phyloP scores from a whole-genome alignment of 2,888 invertebrate species.

The Caenorhabditis parvicauda region DNA sequence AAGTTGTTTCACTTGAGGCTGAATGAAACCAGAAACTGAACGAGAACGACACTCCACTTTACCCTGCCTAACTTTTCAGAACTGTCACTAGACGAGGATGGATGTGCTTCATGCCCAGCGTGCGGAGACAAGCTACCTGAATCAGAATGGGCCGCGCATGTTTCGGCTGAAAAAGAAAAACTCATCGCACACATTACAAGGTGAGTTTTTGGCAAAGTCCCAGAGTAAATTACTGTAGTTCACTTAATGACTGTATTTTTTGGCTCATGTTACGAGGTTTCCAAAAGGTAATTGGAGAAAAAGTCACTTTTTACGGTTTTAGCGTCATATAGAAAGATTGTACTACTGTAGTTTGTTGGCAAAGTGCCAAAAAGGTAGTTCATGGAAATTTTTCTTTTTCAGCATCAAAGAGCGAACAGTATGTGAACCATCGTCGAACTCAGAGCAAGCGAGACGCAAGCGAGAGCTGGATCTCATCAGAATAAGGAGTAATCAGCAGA shows the following conservation, averaged over 20 bases:
- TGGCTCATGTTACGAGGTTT: too few relatives aligned
- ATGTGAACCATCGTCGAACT: slow-evolving; percentile 1
- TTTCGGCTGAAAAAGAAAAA: slow-evolving; percentile 40
- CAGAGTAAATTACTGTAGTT: too few relatives aligned
- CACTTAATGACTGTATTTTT: too few relatives aligned
- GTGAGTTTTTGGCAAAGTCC: slow-evolving; percentile 24
- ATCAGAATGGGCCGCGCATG: slow-evolving; percentile 39
- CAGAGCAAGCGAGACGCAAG: slow-evolving; percentile 26
- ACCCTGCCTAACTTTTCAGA: slow-evolving; percentile 28
- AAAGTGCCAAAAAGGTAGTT: too few relatives aligned
- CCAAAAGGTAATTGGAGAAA: not conserved
- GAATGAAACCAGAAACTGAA: too few relatives aligned
- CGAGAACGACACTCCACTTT: not conserved
- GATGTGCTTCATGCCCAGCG: slow-evolving; percentile 47
- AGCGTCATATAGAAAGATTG: too few relatives aligned
- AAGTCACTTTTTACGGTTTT: not conserved
- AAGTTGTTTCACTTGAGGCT: too few relatives aligned
- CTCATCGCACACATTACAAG: slow-evolving; percentile 34
- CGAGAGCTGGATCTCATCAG: slow-evolving; percentile 44
- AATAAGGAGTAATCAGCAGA: slow-evolving; percentile 47
- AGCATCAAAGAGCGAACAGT: not conserved
- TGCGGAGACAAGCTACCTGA: slow-evolving; percentile 44
- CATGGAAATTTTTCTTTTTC: too few relatives aligned
- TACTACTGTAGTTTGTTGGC: too few relatives aligned
- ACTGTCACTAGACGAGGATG: slow-evolving; percentile 45